Percentiles rank a stretch among this genome's conserved stretches.
Conservation (phyloP, 2,797 vertebrate species). For the Numenius phaeopus region DNA sequence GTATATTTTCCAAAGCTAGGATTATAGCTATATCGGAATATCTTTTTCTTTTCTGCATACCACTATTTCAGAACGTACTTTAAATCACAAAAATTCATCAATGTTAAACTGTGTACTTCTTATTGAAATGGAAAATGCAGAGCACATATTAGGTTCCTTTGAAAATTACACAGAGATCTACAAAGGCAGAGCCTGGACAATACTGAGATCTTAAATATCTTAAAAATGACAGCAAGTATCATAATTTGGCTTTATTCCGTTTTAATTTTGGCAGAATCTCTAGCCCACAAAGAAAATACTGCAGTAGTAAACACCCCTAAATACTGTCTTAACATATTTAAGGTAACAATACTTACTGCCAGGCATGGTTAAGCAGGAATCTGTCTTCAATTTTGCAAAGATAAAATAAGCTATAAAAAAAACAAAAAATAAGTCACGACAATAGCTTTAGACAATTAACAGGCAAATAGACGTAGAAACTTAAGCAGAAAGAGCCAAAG, state of each 20-base stretch:
- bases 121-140: not conserved
- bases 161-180: not conserved
- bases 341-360: constrained; percentile 61
- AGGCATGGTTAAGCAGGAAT: constrained; percentile 50
- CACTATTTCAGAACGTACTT: not conserved
- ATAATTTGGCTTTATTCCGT: accelerated
- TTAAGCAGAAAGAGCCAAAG: not conserved
- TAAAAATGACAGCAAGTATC: not conserved
- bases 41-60: not conserved
- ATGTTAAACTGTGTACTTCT: not conserved
- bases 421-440: not conserved
- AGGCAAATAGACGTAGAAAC: not conserved
- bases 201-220: not conserved
- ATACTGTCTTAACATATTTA: not conserved
- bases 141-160: not conserved
- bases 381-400: constrained; percentile 18
- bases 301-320: not conserved
- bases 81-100: not conserved
- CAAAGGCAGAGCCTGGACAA: not conserved
- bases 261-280: not conserved
- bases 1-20: not conserved
- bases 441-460: not conserved
- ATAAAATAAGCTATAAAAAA: not conserved
- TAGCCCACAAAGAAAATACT: not conserved
- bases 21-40: not conserved